These are phyloP conservation scores for Eulacestoma nigropectus DNA, from an alignment of 2,113 vertebrate genomes.

Conservation along the genomic window DNA sequence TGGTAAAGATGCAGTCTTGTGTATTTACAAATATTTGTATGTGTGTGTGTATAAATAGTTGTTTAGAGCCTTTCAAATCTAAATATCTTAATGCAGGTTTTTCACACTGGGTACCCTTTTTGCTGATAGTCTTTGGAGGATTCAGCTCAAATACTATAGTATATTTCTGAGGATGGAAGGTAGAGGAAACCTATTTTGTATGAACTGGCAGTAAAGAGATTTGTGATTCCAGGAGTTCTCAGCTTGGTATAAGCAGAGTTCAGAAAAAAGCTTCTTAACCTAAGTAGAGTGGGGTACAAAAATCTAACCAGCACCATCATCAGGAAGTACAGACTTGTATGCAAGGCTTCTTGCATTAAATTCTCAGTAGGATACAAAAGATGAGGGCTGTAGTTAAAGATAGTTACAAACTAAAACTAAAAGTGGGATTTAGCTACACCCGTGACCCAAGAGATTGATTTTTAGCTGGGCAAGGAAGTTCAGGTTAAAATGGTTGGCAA, in stretches of 20 bases:
- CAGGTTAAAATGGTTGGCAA: neutral
- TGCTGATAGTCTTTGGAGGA: neutral
- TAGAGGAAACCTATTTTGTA: neutral
- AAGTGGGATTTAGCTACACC: neutral
- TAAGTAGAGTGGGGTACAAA: neutral
- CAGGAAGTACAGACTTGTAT: neutral
- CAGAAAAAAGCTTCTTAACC: neutral
- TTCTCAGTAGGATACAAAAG: neutral
- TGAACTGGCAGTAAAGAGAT: neutral
- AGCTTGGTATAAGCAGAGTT: neutral
- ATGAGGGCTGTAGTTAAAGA: neutral
- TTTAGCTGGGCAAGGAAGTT: neutral
- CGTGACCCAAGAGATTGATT: neutral
- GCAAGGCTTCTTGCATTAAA: neutral
- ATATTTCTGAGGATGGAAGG: neutral
- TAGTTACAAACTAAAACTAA: neutral
- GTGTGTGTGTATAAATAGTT: neutral
- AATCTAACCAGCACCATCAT: neutral
- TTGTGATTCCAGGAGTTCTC: neutral
- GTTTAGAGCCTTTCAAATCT: neutral
- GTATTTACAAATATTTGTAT: neutral
- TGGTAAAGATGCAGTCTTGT: neutral
- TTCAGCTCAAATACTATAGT: neutral
- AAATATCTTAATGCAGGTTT: neutral
- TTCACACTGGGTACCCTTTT: neutral